Evolutionary conservation across 2,888 invertebrate genomes (phyloP).

Genomic region (Hirtodrosophila cameraria): DNA sequence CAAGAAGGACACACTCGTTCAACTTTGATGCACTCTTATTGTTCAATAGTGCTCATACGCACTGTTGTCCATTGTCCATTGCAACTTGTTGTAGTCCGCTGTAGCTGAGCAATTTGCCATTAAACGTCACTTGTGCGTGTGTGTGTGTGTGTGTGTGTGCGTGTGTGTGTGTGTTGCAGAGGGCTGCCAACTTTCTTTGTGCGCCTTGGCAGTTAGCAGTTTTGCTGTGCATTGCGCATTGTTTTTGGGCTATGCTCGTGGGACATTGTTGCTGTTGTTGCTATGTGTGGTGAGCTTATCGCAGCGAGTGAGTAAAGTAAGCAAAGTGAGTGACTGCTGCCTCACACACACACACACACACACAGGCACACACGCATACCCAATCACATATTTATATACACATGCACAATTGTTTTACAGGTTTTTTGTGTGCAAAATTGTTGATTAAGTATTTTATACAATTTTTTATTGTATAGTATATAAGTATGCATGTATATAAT

Average conservation of each 20-base stretch:
- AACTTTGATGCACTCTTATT: constrained; percentile 40
- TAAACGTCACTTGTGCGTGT: constrained; percentile 15
- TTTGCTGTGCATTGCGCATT: constrained; percentile 57
- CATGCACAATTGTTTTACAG: constrained; percentile 21
- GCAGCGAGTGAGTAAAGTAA: constrained; percentile 28
- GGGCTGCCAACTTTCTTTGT: constrained; percentile 46
- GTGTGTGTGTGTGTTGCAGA: constrained; percentile 22
- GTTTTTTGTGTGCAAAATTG: constrained; percentile 26
- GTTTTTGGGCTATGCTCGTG: constrained; percentile 38
- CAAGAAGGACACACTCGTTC: constrained; percentile 12
- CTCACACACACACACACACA: constrained; percentile 5
- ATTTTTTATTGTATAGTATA: constrained; percentile 1
- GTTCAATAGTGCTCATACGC: constrained; percentile 43
- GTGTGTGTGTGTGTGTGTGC: constrained; percentile 7
- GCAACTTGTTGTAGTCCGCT: constrained; percentile 58
- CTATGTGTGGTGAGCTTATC: constrained; percentile 57
- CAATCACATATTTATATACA: constrained; percentile 6
- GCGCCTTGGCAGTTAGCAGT: constrained; percentile 51
- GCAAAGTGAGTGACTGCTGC: constrained; percentile 39
- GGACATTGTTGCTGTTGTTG: constrained; percentile 14
- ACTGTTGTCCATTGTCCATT: constrained; percentile 47
- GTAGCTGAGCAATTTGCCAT: constrained; percentile 53
- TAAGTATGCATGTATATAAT: neutral
- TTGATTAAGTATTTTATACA: constrained; percentile 15
- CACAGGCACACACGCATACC: constrained; percentile 10